These are phyloP conservation scores for Mus pahari DNA, from an alignment of 2,113 vertebrate species.

Conservation along the genomic window DNA sequence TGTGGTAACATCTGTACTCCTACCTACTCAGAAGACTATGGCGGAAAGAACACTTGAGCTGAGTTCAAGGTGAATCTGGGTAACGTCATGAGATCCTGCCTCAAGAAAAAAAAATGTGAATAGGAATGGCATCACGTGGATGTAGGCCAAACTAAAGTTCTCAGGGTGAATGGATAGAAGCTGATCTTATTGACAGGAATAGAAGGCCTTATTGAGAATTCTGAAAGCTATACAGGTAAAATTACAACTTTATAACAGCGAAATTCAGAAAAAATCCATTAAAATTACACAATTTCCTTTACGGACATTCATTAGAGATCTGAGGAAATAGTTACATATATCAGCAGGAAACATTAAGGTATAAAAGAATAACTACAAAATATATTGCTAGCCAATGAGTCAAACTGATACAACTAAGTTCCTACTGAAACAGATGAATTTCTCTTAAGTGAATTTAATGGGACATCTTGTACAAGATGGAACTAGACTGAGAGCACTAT, in stretches of 20 bases:
- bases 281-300: conserved; percentile 28
- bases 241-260: background rate
- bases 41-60: background rate
- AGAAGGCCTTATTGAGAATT: conserved; percentile 13
- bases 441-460: conserved; percentile 43
- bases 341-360: conserved; percentile 54
- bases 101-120: background rate
- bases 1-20: background rate
- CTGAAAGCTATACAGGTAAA: conserved; percentile 39
- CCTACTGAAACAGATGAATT: conserved; percentile 42
- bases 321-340: conserved; percentile 57
- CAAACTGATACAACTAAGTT: conserved; percentile 49
- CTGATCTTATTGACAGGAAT: background rate
- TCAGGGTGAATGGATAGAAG: background rate
- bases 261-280: conserved; percentile 43
- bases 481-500: background rate
- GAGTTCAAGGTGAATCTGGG: background rate
- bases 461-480: background rate
- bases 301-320: conserved; percentile 15
- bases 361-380: conserved; percentile 38
- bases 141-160: background rate
- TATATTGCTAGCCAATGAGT: conserved; percentile 25
- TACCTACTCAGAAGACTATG: background rate
- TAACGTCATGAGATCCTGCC: background rate
- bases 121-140: background rate